A percentile compares a stretch with the other conserved stretches of the same genome.
Conservation (phyloP, 2,797 vertebrate species). For the Sebastes hubbsi region DNA sequence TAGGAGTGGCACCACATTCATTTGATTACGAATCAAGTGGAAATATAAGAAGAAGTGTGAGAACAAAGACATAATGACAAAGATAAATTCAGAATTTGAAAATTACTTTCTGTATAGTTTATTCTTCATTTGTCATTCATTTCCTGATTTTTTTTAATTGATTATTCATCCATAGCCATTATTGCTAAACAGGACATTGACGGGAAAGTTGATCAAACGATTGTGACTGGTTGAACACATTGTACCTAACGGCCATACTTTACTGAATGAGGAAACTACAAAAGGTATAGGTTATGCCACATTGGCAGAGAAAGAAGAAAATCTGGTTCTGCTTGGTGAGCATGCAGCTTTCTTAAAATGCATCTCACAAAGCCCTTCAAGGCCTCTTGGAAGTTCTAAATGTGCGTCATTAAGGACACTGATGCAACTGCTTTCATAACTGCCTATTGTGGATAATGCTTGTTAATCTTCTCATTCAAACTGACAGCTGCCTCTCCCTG, state of each 20-base stretch:
- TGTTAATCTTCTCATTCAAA: not conserved
- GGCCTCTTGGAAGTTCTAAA: not conserved
- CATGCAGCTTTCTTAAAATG: not conserved
- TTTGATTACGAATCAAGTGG: not conserved
- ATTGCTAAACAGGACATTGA: not conserved
- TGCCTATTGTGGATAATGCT: not conserved
- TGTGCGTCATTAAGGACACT: not conserved
- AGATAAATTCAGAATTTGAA: not conserved
- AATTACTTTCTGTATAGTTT: too few species aligned
- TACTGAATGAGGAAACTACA: not conserved
- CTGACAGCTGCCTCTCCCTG: not conserved
- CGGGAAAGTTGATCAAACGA: not conserved
- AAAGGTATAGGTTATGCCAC: not conserved
- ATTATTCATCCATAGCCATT: not conserved
- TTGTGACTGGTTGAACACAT: not conserved
- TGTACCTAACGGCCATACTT: not conserved
- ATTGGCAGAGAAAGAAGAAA: slow-evolving; percentile 67
- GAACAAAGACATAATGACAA: not conserved
- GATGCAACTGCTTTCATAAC: not conserved
- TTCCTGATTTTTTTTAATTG: too few species aligned
- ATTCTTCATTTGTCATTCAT: too few species aligned
- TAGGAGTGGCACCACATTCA: not conserved
- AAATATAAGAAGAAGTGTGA: not conserved
- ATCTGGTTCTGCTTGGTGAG: slow-evolving; percentile 56
- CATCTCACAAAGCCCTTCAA: not conserved